Percentiles rank a stretch among this genome's conserved stretches.
These are phyloP conservation scores for Sarcophaga carnaria DNA, from an alignment of 2,888 invertebrate species.

Conservation along the genomic window DNA sequence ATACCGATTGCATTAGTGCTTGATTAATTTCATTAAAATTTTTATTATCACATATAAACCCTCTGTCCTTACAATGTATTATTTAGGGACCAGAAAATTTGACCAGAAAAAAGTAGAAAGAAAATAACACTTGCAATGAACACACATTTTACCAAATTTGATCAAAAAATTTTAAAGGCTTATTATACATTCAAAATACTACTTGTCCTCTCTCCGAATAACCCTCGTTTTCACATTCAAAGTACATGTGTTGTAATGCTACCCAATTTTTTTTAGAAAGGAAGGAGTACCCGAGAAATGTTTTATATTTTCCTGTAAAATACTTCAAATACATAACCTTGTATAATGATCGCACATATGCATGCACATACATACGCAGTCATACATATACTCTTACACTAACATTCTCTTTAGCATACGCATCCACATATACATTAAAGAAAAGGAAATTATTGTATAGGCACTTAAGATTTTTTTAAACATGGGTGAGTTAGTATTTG, in stretches of 20 bases:
- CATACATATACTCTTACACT: background rate
- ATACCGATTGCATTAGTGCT: too few relatives aligned
- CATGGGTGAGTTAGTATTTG: background rate
- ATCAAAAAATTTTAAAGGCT: too few relatives aligned
- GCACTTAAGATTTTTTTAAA: conserved; percentile 6
- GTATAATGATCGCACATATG: conserved; percentile 45
- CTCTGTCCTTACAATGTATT: too few relatives aligned
- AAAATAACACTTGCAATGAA: too few relatives aligned
- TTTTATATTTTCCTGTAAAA: conserved; percentile 34
- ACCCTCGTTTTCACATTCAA: too few relatives aligned
- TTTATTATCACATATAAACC: too few relatives aligned
- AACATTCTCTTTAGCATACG: background rate
- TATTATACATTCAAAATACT: too few relatives aligned
- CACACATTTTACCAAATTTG: too few relatives aligned
- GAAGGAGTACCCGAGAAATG: background rate
- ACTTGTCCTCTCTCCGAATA: too few relatives aligned
- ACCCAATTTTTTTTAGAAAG: background rate
- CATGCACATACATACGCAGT: background rate
- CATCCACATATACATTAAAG: background rate
- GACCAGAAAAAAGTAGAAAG: too few relatives aligned
- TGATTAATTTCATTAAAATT: too few relatives aligned
- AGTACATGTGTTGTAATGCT: background rate
- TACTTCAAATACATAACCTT: conserved; percentile 55
- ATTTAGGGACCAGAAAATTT: too few relatives aligned
- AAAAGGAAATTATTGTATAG: background rate